A percentile compares a stretch with the other conserved stretches of the same genome.
Evolutionary conservation across 2,888 invertebrate genomes (phyloP).

Genomic region (Amblyjoppa proteus): DNA sequence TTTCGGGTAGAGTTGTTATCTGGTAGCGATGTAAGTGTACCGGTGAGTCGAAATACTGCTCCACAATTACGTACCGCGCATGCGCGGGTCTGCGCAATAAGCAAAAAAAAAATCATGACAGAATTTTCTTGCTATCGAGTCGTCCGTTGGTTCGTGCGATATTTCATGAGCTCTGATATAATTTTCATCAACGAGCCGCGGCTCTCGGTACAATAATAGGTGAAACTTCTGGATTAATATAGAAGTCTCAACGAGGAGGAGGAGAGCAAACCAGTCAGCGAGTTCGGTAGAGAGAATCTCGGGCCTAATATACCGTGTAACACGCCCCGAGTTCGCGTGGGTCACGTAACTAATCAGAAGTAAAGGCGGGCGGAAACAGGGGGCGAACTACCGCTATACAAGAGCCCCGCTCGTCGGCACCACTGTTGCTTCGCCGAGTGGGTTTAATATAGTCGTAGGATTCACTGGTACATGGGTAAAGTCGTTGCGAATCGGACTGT

Average conservation of each 20-base stretch:
- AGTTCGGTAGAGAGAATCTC: slow-evolving; percentile 33
- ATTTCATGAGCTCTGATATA: background rate
- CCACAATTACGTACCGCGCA: no score
- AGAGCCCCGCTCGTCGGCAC: slow-evolving; percentile 34
- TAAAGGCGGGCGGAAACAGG: slow-evolving; percentile 46
- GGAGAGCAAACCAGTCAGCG: slow-evolving; percentile 15
- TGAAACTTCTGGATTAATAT: slow-evolving; percentile 26
- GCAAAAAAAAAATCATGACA: background rate
- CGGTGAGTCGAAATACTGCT: background rate
- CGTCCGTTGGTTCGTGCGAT: background rate
- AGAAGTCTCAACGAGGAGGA: slow-evolving; percentile 15
- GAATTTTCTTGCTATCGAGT: background rate
- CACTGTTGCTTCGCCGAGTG: slow-evolving; percentile 26
- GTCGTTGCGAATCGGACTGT: slow-evolving; percentile 15
- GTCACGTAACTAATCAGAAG: slow-evolving; percentile 68
- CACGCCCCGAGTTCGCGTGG: slow-evolving; percentile 47
- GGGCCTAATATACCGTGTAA: slow-evolving; percentile 44
- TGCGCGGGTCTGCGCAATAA: no score
- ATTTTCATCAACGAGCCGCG: slow-evolving; percentile 22
- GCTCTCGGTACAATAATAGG: background rate
- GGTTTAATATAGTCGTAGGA: slow-evolving; percentile 40
- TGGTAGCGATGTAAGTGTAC: background rate
- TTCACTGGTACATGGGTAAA: background rate
- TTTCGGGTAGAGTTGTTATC: no score
- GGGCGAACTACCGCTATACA: slow-evolving; percentile 46